phyloP scores from a whole-genome alignment of 1,140 invertebrate genomes.

The Pygmarrhopalites habei region DNA sequence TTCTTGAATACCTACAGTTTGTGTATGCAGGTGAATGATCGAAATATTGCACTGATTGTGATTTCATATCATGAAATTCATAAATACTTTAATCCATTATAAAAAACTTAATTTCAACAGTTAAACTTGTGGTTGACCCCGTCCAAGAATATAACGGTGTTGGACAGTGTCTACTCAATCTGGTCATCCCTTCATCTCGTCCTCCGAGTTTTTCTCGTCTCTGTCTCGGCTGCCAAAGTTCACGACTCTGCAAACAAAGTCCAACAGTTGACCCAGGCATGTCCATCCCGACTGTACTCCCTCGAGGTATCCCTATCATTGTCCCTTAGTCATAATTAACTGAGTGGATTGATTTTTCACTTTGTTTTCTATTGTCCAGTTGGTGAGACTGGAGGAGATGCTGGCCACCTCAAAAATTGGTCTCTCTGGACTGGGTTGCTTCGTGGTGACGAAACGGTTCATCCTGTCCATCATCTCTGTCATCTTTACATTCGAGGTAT shows the following conservation, averaged over 20 bases:
- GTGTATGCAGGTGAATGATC: slow-evolving; percentile 19
- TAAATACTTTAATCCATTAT: not conserved
- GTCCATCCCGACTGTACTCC: not conserved
- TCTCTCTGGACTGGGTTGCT: slow-evolving; percentile 18
- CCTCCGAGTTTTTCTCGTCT: not conserved
- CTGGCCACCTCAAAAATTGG: not conserved
- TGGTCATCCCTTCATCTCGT: slow-evolving; percentile 4
- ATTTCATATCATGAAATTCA: not conserved
- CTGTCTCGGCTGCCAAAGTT: not conserved
- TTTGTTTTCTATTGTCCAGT: not conserved
- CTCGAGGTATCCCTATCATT: not conserved
- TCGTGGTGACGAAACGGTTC: slow-evolving; percentile 13
- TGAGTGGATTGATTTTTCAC: not conserved
- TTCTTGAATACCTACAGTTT: slow-evolving; percentile 13
- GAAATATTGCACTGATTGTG: not conserved
- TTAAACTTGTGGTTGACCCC: slow-evolving; percentile 6
- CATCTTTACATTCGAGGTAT: slow-evolving; percentile 28
- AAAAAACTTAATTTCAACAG: not conserved
- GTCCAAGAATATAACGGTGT: not conserved
- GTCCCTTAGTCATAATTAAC: not conserved
- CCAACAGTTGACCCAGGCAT: not conserved
- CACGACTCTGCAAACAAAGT: not conserved
- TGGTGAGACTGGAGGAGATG: not conserved
- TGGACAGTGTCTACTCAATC: slow-evolving; percentile 3
- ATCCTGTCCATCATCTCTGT: slow-evolving; percentile 21